Evolutionary conservation across 1,140 invertebrate genomes (phyloP).

Genomic region (Acyrthosiphon pisum): DNA sequence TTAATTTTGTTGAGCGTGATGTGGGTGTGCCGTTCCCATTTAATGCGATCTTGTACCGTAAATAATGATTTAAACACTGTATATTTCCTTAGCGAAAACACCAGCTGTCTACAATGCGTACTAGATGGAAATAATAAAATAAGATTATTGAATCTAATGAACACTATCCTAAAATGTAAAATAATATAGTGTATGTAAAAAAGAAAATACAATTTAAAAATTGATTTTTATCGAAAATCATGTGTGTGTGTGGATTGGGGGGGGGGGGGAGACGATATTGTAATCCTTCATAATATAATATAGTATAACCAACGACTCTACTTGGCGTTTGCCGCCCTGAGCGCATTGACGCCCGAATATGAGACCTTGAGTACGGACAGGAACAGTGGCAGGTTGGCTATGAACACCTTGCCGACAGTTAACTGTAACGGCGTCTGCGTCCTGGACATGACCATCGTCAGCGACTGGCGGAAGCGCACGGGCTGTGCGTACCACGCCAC

Average conservation of each 20-base stretch:
- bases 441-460: slow-evolving; percentile 27
- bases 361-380: slow-evolving; percentile 23
- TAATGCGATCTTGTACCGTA: not conserved
- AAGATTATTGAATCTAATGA: not conserved
- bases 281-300: not conserved
- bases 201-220: not conserved
- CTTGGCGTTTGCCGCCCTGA: not conserved
- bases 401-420: slow-evolving; percentile 22
- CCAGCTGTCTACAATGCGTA: not conserved
- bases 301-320: not conserved
- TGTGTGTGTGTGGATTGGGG: not conserved
- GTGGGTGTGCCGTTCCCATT: not conserved
- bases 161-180: not conserved
- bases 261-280: too few relatives aligned
- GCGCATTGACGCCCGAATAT: slow-evolving; percentile 12
- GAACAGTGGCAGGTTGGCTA: not conserved
- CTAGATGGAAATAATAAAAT: not conserved
- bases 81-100: not conserved
- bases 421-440: not conserved
- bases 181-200: not conserved
- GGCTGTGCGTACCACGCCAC: not conserved
- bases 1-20: not conserved
- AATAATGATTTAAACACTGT: not conserved
- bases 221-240: not conserved
- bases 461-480: too few relatives aligned